phyloP scores from a whole-genome alignment of 2,113 vertebrate genomes.

The Chroicocephalus ridibundus region DNA sequence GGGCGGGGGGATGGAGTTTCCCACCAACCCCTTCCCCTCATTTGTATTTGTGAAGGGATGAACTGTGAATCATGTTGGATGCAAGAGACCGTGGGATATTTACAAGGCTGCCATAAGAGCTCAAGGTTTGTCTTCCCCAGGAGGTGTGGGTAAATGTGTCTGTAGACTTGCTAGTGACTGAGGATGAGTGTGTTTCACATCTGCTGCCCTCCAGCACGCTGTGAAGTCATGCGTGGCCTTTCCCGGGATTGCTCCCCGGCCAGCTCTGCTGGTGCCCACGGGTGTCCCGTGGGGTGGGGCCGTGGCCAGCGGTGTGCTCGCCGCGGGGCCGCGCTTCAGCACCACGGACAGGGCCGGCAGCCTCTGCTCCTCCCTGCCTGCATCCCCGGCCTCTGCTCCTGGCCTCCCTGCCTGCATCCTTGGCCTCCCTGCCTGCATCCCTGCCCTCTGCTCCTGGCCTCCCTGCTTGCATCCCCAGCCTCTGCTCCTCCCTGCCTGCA shows the following conservation, averaged over 20 bases:
- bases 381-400: background rate
- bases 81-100: background rate
- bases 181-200: accelerated
- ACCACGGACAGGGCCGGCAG: conserved; percentile 39
- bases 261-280: background rate
- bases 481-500: too few relatives aligned
- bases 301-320: accelerated
- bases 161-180: background rate
- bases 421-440: too few relatives aligned
- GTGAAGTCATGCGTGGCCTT: accelerated
- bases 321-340: conserved; percentile 1
- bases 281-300: background rate
- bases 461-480: background rate
- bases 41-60: background rate
- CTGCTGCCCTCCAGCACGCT: background rate
- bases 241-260: accelerated
- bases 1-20: background rate
- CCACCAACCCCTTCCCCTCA: background rate
- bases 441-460: too few relatives aligned
- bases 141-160: background rate
- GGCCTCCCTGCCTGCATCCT: background rate
- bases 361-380: background rate
- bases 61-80: accelerated
- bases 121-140: background rate
- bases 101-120: background rate